These are phyloP conservation scores for Drosophila nigromelanica DNA, from an alignment of 1,140 invertebrate genomes.

Conservation along the genomic window DNA sequence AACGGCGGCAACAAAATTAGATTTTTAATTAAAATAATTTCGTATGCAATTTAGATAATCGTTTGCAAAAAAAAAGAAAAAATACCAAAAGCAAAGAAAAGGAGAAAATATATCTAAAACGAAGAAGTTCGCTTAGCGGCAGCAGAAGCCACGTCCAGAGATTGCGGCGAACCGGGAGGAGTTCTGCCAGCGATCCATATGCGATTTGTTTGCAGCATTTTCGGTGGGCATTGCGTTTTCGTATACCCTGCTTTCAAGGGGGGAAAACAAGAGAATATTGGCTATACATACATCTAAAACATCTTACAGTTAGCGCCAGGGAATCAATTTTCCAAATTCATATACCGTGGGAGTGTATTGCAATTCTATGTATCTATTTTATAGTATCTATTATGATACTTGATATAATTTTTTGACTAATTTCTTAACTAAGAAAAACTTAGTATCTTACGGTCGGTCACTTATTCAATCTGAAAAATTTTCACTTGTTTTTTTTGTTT, in stretches of 20 bases:
- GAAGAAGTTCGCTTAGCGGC: neutral
- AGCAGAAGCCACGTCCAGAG: slow-evolving; percentile 33
- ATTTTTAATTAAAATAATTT: slow-evolving; percentile 84
- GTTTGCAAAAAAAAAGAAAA: slow-evolving; percentile 60
- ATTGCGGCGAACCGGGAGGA: slow-evolving; percentile 20
- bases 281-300: no score
- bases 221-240: slow-evolving; percentile 51
- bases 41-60: slow-evolving; percentile 84
- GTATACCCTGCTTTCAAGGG: neutral
- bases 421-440: no score
- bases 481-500: slow-evolving; percentile 13
- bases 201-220: slow-evolving; percentile 77
- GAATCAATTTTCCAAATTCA: no score
- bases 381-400: no score
- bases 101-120: slow-evolving; percentile 25
- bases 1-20: slow-evolving; percentile 73
- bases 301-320: no score
- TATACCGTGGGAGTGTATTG: no score
- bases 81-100: slow-evolving; percentile 11
- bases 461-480: neutral
- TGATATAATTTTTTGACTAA: no score
- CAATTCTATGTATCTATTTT: no score
- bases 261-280: neutral
- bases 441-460: neutral
- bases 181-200: slow-evolving; percentile 57